Percentiles rank a stretch among this genome's conserved stretches.
These are phyloP conservation scores for Drosophila siamana DNA, from an alignment of 2,888 invertebrate genomes.

Conservation along the genomic window DNA sequence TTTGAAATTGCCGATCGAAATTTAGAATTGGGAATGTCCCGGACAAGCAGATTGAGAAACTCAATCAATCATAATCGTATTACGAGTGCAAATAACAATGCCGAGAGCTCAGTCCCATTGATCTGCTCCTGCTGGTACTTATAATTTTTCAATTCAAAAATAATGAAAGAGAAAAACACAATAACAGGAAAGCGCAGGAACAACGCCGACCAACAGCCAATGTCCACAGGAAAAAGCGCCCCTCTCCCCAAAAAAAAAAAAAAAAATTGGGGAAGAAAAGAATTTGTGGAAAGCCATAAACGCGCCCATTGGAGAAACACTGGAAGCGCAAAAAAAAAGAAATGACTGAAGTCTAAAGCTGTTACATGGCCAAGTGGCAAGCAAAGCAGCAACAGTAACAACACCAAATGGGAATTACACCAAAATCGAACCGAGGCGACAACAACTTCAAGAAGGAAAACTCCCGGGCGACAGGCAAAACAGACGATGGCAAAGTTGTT, in stretches of 20 bases:
- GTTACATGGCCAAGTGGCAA: conserved; percentile 40
- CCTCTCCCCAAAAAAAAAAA: no score
- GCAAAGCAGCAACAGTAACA: conserved; percentile 39
- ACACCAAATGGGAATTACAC: conserved; percentile 21
- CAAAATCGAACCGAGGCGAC: conserved; percentile 51
- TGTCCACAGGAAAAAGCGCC: conserved; percentile 23
- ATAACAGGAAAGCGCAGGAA: conserved; percentile 41
- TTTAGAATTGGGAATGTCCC: conserved; percentile 1
- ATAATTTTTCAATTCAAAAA: conserved; percentile 46
- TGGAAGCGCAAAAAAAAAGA: conserved; percentile 1
- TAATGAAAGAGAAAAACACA: conserved; percentile 29
- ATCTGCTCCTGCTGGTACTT: conserved; percentile 30
- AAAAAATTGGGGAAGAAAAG: no score
- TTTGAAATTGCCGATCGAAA: conserved; percentile 19
- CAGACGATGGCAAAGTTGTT: conserved; percentile 43
- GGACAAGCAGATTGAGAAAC: conserved; percentile 41
- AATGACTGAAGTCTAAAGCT: conserved; percentile 49
- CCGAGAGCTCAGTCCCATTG: conserved; percentile 5
- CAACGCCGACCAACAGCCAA: conserved; percentile 43
- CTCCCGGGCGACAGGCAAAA: conserved; percentile 48
- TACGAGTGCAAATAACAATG: conserved; percentile 41
- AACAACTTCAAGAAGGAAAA: conserved; percentile 45
- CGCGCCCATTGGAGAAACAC: conserved; percentile 27
- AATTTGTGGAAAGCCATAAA: conserved; percentile 10
- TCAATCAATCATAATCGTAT: conserved; percentile 79